Evolutionary conservation across 2,797 vertebrate genomes (phyloP), one percentile per base, ranked within the genome.

Genomic region (Glyptemys insculpta): DNA sequence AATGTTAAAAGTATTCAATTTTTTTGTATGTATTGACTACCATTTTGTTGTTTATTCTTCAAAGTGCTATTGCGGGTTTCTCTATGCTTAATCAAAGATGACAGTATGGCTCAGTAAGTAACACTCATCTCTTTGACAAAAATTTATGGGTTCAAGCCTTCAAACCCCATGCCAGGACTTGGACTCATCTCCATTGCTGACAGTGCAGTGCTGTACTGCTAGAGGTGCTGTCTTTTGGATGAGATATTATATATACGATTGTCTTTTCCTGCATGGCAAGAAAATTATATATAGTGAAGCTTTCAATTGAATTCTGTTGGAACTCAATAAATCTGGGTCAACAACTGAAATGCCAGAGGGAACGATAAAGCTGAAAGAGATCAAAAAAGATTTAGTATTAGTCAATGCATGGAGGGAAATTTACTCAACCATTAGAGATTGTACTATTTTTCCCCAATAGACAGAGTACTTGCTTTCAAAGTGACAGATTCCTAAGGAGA

Each of bases 361-460:
- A 96, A 91, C 1, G 65, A 81, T 92, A 93, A 93, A 96, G 62
- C 44, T 96, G 91, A 97, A 96, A 95, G 76, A 88, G 62, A 95
- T 94, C 74, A 95, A 90, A 94, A 96, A 96, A 96, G 86, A 97
- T 97, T 94, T 96, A 97, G n/a, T 91, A 91, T 95, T 97, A 96
- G 94, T 95, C 92, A 97, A 79, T 89, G 47, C 44, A 91, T 92
- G 25, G 52, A 97, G 18, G 37, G 37, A 97, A 97, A 96, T 94
- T 68, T 93, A 93, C 96, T 92, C 62, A 90, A 84, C 79, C 91
- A 68, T 93, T 96, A 95, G 85, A 97, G 79, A 96, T 65, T 94
- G 12, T 3, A 91, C 91, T 90, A 90, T 80, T 94, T 91, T 44
- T 78, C 31, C 41, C 44, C 91, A 93, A 82, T 1, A 83, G 23